Conservation (phyloP, 2,797 vertebrate genomes). For the Propithecus perrieri region DNA sequence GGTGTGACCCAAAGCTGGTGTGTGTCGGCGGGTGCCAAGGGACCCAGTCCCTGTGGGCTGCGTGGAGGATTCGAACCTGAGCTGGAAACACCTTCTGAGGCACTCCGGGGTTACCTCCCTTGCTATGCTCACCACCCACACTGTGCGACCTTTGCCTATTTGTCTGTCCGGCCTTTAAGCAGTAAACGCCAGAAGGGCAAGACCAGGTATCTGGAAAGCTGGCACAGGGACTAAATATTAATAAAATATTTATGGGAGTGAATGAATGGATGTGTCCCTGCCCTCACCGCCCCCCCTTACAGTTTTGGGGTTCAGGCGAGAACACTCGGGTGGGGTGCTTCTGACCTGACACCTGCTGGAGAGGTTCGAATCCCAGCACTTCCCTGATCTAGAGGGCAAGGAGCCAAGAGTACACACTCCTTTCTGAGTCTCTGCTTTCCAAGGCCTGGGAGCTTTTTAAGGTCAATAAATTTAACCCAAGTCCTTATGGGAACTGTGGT, state of each 20-base stretch:
- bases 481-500: not conserved
- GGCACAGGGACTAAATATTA: too few species aligned
- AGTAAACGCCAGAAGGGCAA: not conserved
- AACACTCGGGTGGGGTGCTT: not conserved
- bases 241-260: not conserved
- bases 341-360: not conserved
- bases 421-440: not conserved
- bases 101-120: not conserved
- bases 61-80: not conserved
- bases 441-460: not conserved
- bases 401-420: not conserved
- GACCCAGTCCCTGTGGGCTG: not conserved
- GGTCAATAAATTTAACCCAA: not conserved
- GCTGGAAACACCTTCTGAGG: not conserved
- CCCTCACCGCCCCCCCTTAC: not conserved
- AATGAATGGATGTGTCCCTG: not conserved
- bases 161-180: not conserved
- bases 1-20: not conserved
- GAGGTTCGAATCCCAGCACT: not conserved
- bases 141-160: not conserved
- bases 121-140: too few species aligned
- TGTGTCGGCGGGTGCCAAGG: not conserved
- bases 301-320: not conserved
- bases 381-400: not conserved
- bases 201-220: not conserved